A percentile compares a stretch with the other conserved stretches of the same genome.
phyloP scores from a whole-genome alignment of 1,140 invertebrate genomes.

The Neodiprion virginianus region DNA sequence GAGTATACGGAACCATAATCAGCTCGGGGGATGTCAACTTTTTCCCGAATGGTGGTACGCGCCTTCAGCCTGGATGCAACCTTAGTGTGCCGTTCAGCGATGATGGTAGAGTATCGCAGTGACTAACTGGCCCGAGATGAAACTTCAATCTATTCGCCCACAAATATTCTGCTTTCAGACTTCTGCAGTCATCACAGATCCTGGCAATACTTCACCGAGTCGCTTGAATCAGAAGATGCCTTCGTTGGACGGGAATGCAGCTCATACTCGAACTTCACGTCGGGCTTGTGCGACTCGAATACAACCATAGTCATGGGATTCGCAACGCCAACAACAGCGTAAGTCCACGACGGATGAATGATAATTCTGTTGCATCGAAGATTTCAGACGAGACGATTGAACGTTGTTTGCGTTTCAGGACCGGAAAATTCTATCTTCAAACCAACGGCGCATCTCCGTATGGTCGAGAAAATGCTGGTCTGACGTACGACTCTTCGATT shows the following conservation, averaged over 20 bases:
- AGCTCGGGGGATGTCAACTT: slow-evolving; percentile 70
- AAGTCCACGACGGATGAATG: neutral
- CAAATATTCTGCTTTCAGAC: slow-evolving; percentile 53
- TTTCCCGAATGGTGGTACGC: slow-evolving; percentile 70
- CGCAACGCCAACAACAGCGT: slow-evolving; percentile 21
- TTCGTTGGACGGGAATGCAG: slow-evolving; percentile 54
- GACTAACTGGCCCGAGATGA: too few species aligned
- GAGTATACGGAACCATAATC: slow-evolving; percentile 54
- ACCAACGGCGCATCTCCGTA: neutral
- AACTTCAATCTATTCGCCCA: too few species aligned
- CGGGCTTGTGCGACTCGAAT: slow-evolving; percentile 36
- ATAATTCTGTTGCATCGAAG: too few species aligned
- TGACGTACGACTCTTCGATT: neutral
- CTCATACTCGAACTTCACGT: slow-evolving; percentile 45
- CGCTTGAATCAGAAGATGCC: slow-evolving; percentile 51
- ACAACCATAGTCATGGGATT: slow-evolving; percentile 41
- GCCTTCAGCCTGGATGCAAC: slow-evolving; percentile 71
- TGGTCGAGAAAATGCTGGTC: neutral
- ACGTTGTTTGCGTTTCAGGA: neutral
- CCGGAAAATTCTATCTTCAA: neutral
- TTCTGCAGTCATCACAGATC: slow-evolving; percentile 72
- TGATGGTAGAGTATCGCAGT: too few species aligned
- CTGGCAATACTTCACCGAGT: slow-evolving; percentile 68
- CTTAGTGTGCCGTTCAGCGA: too few species aligned
- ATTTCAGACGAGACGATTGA: too few species aligned